Conservation (phyloP, 2,888 invertebrate genomes). For the Frankliniella fusca region DNA sequence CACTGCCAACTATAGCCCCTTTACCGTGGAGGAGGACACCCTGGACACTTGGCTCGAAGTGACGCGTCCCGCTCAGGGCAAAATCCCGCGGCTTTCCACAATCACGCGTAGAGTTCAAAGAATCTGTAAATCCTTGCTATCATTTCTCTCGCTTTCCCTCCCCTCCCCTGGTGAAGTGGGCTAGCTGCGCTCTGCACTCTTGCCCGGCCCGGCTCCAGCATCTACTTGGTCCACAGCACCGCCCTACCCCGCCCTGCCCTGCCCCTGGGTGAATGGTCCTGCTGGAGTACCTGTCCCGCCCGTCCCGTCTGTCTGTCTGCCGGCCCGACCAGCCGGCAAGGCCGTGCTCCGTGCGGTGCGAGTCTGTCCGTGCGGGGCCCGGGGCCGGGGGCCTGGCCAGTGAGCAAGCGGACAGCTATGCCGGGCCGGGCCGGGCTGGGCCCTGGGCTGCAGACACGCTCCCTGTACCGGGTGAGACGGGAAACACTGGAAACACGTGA, state of each 20-base stretch:
- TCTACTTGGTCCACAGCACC: not conserved
- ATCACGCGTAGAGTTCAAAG: no score
- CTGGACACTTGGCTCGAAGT: no score
- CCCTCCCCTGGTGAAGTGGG: not conserved
- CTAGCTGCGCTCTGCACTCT: not conserved
- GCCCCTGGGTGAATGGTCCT: no score
- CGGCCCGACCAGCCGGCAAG: not conserved
- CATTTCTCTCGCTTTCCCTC: no score
- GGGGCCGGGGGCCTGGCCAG: not conserved
- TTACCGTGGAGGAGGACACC: no score
- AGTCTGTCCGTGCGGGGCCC: no score
- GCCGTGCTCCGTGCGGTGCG: not conserved
- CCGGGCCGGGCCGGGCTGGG: not conserved
- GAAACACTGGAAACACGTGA: not conserved
- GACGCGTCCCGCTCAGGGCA: no score
- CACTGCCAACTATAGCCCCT: no score
- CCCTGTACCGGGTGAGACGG: not conserved
- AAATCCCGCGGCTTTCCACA: no score
- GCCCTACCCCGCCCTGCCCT: no score
- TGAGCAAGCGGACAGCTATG: not conserved
- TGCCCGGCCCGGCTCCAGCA: not conserved
- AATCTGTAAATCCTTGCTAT: no score
- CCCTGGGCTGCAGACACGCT: not conserved
- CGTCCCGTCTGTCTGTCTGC: not conserved
- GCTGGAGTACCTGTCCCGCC: no score